Evolutionary conservation across 2,113 vertebrate genomes (phyloP).

Genomic region (Heterotilapia buettikoferi): DNA sequence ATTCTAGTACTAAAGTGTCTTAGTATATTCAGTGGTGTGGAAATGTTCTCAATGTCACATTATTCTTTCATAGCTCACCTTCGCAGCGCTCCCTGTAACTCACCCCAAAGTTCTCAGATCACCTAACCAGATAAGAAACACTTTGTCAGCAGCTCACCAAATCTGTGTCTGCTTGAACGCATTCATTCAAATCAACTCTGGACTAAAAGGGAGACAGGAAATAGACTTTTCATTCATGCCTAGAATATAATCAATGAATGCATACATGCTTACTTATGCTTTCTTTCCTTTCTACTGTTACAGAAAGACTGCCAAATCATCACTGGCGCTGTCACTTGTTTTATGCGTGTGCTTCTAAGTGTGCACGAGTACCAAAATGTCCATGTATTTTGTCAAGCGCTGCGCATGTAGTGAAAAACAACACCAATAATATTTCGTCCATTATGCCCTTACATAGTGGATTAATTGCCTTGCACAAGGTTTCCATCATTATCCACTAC

Average conservation of each 20-base stretch:
- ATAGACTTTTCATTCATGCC: neutral
- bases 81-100: slow-evolving; percentile 60
- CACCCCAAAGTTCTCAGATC: slow-evolving; percentile 74
- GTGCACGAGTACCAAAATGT: neutral
- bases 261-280: neutral
- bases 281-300: neutral
- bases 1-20: slow-evolving; percentile 6
- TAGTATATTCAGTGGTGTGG: slow-evolving; percentile 35
- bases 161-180: slow-evolving; percentile 41
- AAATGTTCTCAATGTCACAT: slow-evolving; percentile 73
- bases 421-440: neutral
- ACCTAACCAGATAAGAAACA: slow-evolving; percentile 68
- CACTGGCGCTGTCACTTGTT: neutral
- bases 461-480: neutral
- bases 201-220: neutral
- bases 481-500: neutral
- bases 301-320: neutral
- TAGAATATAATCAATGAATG: neutral
- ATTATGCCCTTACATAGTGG: neutral
- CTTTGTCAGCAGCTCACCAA: slow-evolving; percentile 59
- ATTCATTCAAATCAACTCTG: slow-evolving; percentile 7
- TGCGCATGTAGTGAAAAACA: neutral
- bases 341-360: neutral
- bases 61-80: slow-evolving; percentile 74
- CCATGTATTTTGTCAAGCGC: neutral